Evolutionary conservation across 2,888 invertebrate species (phyloP).

Genomic region (Ophioninae sp.): DNA sequence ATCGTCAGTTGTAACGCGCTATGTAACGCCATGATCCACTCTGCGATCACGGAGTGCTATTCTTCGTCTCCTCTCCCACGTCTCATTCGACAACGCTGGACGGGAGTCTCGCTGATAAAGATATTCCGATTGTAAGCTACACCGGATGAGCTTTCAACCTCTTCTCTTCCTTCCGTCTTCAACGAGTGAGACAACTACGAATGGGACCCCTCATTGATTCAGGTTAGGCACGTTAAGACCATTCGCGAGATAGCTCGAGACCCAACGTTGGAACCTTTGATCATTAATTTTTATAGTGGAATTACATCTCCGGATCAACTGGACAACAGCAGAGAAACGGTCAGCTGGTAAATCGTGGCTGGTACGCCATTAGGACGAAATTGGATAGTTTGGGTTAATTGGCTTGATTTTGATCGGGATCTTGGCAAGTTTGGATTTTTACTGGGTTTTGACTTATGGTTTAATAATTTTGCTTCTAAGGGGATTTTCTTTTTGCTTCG

Average conservation of each 20-base stretch:
- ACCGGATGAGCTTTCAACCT: not conserved
- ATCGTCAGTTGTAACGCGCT: constrained; percentile 50
- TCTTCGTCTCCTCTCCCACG: not conserved
- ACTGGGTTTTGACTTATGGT: not conserved
- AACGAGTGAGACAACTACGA: constrained; percentile 22
- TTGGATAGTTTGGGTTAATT: too few species aligned
- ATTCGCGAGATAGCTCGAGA: not conserved
- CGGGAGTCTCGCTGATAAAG: not conserved
- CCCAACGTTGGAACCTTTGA: not conserved
- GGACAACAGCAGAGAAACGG: too few species aligned
- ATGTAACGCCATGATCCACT: constrained; percentile 64
- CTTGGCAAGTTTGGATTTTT: not conserved
- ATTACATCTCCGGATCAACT: not conserved
- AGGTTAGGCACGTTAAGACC: constrained; percentile 72
- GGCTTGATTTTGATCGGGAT: not conserved
- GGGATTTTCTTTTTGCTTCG: not conserved
- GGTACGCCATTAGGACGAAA: too few species aligned
- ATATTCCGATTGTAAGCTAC: not conserved
- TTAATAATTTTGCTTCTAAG: not conserved
- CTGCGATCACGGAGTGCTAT: constrained; percentile 54
- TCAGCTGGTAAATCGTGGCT: too few species aligned
- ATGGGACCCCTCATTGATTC: constrained; percentile 68
- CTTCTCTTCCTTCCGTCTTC: constrained; percentile 9
- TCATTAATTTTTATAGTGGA: not conserved
- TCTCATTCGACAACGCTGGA: constrained; percentile 23